Base-by-base conservation (phyloP, 1,140 invertebrate genomes). In the Euura saliciscinereae region DNA sequence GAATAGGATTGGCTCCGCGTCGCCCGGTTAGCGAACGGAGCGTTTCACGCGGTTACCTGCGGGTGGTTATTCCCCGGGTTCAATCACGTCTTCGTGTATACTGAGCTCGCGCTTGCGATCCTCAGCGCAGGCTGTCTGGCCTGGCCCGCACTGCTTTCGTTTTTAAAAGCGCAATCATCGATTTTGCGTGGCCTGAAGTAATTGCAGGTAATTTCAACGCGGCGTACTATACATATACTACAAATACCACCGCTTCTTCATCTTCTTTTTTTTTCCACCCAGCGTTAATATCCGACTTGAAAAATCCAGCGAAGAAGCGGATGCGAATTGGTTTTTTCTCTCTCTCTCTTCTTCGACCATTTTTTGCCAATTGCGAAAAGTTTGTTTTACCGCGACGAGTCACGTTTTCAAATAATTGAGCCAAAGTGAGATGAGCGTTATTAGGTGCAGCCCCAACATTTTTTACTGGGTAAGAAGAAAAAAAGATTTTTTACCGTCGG, bases 161-260 rank as follows among this genome's bases (percentile, higher is more conserved):
- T 65, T 71, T 64, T 59, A 75, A 72, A 79, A 76, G 70, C 66
- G 68, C 75, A 75, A 79, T 79, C 79, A 77, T 80, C 79, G 79
- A 81, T 81, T 77, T 76, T 66, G 68, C 66, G 51, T 67, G 72
- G 51, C 10, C 51, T 59, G 80, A 28, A 28, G 28, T 81, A 81
- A 81, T 81, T 81, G 79, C 79, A 74, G 73, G 75, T 81, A 81
- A 81, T 81, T 79, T 78, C 80, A 79, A 73, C 78, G 75, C 71
- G 78, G 69, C 28, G 28, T 28, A 28, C 28, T 28, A 28, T 28
- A 28, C 28, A 28, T 28, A 28, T 28, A 28, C 28, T 28, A 28
- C 28, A 0, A 28, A 28, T 28, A 28, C 28, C 28, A 28, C 28
- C 28, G 28, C 28, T 28, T 28, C 28, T 28, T 28, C 28, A 28